Evolutionary conservation across 2,888 invertebrate species (phyloP).

Genomic region (Drosophila meridiana): DNA sequence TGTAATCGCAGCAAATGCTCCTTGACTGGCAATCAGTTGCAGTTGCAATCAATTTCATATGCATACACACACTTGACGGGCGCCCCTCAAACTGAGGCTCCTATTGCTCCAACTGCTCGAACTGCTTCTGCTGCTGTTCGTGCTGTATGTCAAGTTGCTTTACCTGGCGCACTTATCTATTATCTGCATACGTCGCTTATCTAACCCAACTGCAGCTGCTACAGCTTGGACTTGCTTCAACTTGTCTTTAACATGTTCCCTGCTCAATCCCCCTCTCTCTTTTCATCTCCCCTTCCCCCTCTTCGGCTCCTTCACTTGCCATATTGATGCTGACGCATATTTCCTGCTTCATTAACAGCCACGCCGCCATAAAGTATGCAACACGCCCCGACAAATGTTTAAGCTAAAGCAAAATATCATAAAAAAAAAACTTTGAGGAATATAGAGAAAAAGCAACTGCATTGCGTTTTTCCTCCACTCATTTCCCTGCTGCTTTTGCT

Average conservation of each 20-base stretch:
- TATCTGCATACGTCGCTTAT: conserved; percentile 58
- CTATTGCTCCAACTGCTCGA: background rate
- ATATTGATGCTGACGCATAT: conserved; percentile 76
- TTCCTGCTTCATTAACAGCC: conserved; percentile 76
- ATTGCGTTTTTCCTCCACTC: conserved; percentile 33
- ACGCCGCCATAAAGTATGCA: conserved; percentile 69
- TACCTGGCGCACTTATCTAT: conserved; percentile 47
- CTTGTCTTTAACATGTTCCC: conserved; percentile 24
- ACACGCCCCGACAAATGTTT: conserved; percentile 49
- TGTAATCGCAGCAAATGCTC: conserved; percentile 9
- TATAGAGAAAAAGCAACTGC: conserved; percentile 41
- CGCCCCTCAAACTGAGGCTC: background rate
- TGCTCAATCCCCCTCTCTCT: too few species aligned
- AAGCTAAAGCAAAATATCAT: conserved; percentile 15
- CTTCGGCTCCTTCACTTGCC: background rate
- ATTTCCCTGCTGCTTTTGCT: background rate
- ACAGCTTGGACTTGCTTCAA: conserved; percentile 2
- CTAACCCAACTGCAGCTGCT: conserved; percentile 29
- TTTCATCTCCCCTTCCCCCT: background rate
- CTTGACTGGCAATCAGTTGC: conserved; percentile 26
- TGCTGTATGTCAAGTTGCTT: conserved; percentile 36
- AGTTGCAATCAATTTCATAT: conserved; percentile 52
- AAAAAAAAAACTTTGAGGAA: background rate
- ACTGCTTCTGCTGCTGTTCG: background rate
- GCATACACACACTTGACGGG: conserved; percentile 27